Evolutionary conservation across 1,140 invertebrate species (phyloP), one percentile per base, ranked within the genome.

Genomic region (Calliopsis andreniformis): DNA sequence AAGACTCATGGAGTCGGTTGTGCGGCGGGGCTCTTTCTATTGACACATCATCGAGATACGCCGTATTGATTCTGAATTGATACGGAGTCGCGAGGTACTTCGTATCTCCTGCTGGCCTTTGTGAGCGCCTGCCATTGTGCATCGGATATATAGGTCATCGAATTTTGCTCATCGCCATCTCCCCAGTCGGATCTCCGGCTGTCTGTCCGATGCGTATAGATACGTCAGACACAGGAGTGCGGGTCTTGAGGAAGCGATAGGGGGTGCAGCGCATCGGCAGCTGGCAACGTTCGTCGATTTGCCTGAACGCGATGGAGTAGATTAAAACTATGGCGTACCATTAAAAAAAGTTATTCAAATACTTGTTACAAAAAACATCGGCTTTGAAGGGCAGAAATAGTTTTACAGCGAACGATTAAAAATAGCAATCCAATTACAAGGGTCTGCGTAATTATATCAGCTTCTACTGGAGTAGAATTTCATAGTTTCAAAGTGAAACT

Each of bases 61-160:
- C n/a, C 39, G 61, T 82, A 82, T 83, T 59, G 82, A 83, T 79
- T 82, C 79, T 64, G 75, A 76, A 79, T 68, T 76, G 79, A 64
- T 79, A 62, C 42, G 1, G 51, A 71, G 62, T 71, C 53, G 72
- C 53, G 67, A 55, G 39, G 75, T 64, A 66, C 72, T 82, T 82
- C 49, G 62, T 73, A 78, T 79, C 76, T 67, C 35, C 25, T 28
- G 61, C 8, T 73, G 32, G 7, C 45, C 79, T 78, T 75, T 75
- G 47, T 63, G 35, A 7, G 23, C 20, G 42, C 14, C 61, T 18
- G 70, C 4, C 67, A 76, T 73, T 71, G 59, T 69, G 35, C 55
- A 42, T 20, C 42, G 10, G 32, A 45, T 73, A 84, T 83, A 51
- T 80, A 66, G 82, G 82, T 80, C 82, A 78, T 80, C 67, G 81